A percentile compares a stretch with the other conserved stretches of the same genome.
Conservation (phyloP, 2,888 invertebrate genomes). For the Trissolcus brochymenae region DNA sequence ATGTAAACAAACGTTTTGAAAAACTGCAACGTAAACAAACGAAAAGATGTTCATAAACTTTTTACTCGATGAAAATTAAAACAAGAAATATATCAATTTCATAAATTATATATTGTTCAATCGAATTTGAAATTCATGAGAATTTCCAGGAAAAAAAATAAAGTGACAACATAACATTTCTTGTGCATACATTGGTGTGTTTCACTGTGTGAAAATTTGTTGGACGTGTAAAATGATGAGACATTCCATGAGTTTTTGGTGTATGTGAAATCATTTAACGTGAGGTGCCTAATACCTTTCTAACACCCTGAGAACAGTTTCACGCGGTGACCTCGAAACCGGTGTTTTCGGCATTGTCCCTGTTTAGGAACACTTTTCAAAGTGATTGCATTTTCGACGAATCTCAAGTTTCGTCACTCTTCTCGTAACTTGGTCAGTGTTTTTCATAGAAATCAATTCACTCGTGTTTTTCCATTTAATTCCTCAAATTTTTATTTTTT, state of each 20-base stretch:
- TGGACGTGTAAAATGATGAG: slow-evolving; percentile 13
- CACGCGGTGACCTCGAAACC: slow-evolving; percentile 46
- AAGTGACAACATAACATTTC: no score
- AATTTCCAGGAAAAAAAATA: no score
- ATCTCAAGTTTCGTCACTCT: slow-evolving; percentile 29
- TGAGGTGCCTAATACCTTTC: slow-evolving; percentile 54
- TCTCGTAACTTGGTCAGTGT: background rate
- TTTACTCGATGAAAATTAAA: no score
- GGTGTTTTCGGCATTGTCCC: slow-evolving; percentile 37
- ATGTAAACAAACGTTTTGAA: no score
- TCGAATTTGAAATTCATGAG: no score
- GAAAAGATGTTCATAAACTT: no score
- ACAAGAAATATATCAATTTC: no score
- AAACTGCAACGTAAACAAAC: no score
- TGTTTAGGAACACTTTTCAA: slow-evolving; percentile 32
- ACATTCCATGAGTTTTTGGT: slow-evolving; percentile 22
- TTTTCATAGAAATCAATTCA: background rate
- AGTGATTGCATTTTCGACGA: slow-evolving; percentile 51
- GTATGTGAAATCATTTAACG: slow-evolving; percentile 52
- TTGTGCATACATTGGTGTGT: slow-evolving; percentile 32
- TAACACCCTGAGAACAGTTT: slow-evolving; percentile 35
- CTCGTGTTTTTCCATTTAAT: background rate
- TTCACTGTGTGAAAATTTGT: slow-evolving; percentile 26
- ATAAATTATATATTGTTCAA: no score
- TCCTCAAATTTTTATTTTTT: background rate